These are phyloP conservation scores for Tragelaphus strepsiceros DNA, from an alignment of 2,113 vertebrate species.

Conservation along the genomic window DNA sequence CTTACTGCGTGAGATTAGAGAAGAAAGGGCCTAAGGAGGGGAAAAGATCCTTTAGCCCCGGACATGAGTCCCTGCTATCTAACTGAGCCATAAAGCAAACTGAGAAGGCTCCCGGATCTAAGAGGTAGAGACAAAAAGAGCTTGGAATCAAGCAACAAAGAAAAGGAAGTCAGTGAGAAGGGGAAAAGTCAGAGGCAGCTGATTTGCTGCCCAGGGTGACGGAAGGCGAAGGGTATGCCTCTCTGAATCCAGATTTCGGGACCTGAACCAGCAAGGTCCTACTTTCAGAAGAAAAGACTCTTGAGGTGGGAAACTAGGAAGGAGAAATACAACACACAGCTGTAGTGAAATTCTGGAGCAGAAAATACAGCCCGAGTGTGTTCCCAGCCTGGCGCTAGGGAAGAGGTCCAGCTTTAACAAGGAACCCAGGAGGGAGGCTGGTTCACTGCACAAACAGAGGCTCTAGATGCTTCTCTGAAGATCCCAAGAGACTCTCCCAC, in stretches of 20 bases:
- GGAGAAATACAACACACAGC: background rate
- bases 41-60: background rate
- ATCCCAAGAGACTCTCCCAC: background rate
- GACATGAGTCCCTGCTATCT: background rate
- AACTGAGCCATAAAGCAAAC: background rate
- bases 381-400: background rate
- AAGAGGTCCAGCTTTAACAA: background rate
- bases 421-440: background rate
- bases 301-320: background rate
- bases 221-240: background rate
- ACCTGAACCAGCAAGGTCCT: background rate
- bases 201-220: background rate
- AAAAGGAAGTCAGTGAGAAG: background rate
- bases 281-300: background rate
- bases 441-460: background rate
- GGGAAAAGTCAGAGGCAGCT: background rate
- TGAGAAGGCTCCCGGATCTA: background rate
- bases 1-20: background rate
- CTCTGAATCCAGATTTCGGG: background rate
- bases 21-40: background rate
- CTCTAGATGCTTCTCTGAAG: background rate
- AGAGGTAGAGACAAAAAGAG: background rate
- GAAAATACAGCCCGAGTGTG: background rate
- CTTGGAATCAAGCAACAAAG: background rate
- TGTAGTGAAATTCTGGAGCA: background rate